These are phyloP conservation scores for Carassius auratus DNA, from an alignment of 2,113 vertebrate genomes.

Conservation along the genomic window DNA sequence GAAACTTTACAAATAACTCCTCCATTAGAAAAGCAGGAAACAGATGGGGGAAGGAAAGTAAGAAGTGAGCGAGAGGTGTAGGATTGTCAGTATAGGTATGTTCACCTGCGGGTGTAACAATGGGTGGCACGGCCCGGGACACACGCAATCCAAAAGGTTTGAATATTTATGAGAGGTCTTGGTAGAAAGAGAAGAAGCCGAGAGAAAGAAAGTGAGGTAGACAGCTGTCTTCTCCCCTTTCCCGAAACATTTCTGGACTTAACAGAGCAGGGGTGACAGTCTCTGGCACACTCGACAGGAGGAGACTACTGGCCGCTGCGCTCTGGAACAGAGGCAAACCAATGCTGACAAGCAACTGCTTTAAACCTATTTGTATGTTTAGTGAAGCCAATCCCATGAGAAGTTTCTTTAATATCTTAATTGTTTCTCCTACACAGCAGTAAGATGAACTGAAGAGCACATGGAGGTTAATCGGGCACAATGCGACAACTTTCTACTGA, in stretches of 20 bases:
- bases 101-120: conserved; percentile 65
- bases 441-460: not conserved
- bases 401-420: not conserved
- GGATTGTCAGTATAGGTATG: conserved; percentile 67
- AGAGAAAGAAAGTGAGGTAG: conserved; percentile 55
- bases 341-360: conserved; percentile 12
- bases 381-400: not conserved
- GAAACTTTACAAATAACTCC: conserved; percentile 16
- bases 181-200: conserved; percentile 44
- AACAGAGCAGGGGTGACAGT: conserved; percentile 29
- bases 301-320: not conserved
- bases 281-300: not conserved
- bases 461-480: not conserved
- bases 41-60: conserved; percentile 26
- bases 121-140: conserved; percentile 62
- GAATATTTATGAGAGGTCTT: conserved; percentile 75
- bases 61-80: conserved; percentile 56
- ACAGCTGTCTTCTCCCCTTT: conserved; percentile 63
- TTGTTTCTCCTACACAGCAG: not conserved
- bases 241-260: not conserved
- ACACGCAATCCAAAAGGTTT: conserved; percentile 57
- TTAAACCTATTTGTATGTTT: not conserved
- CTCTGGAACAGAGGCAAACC: not conserved
- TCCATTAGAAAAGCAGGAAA: conserved; percentile 43
- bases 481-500: not conserved